Conservation (phyloP, 1,140 invertebrate genomes). For the Panulirus ornatus region DNA sequence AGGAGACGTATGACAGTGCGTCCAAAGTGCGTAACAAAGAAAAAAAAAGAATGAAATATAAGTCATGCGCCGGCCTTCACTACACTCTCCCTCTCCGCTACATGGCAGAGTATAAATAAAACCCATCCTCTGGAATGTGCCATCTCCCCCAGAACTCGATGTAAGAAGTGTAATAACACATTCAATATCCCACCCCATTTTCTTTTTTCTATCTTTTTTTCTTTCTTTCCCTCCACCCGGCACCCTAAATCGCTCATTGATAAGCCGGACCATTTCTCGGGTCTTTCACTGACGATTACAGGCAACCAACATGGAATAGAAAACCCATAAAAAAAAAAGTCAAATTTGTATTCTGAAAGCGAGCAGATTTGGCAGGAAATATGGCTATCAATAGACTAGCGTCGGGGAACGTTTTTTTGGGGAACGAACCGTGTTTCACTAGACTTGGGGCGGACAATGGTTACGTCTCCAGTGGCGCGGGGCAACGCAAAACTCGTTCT, state of each 20-base stretch:
- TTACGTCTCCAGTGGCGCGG: too few species aligned
- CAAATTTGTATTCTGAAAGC: slow-evolving; percentile 73
- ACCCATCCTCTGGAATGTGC: not conserved
- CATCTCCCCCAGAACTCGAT: not conserved
- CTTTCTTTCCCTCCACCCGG: not conserved
- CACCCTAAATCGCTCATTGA: slow-evolving; percentile 55
- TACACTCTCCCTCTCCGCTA: not conserved
- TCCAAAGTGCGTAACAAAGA: too few species aligned
- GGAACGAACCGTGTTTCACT: slow-evolving; percentile 16
- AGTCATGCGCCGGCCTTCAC: not conserved
- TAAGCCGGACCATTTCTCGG: slow-evolving; percentile 65
- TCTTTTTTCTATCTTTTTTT: not conserved
- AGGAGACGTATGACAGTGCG: too few species aligned
- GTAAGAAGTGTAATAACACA: slow-evolving; percentile 48
- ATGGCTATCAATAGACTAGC: slow-evolving; percentile 68
- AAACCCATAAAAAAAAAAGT: slow-evolving; percentile 70
- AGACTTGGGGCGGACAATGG: too few species aligned
- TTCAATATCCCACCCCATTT: slow-evolving; percentile 39
- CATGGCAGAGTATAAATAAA: too few species aligned
- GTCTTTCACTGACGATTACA: slow-evolving; percentile 70
- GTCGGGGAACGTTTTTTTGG: slow-evolving; percentile 22
- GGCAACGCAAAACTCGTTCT: too few species aligned
- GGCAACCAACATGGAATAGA: slow-evolving; percentile 67
- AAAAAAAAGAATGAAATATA: not conserved
- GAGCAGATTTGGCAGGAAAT: slow-evolving; percentile 72